A percentile compares a stretch with the other conserved stretches of the same genome.
These are phyloP conservation scores for Eulemur macaco DNA, from an alignment of 2,113 vertebrate genomes.

Conservation along the genomic window DNA sequence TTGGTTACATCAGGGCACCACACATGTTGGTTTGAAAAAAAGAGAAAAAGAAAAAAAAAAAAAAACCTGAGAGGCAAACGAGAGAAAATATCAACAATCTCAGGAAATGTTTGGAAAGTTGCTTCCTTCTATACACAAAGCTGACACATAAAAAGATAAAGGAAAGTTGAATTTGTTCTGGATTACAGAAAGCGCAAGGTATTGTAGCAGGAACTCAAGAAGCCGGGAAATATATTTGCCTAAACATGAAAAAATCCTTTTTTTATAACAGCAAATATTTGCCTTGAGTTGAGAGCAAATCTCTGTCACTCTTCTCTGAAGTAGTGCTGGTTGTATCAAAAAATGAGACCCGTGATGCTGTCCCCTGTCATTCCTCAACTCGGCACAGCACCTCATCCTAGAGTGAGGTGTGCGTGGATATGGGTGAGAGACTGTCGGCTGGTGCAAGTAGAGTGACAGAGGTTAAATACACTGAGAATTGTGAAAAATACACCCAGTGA, in stretches of 20 bases:
- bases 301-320: slow-evolving; percentile 1
- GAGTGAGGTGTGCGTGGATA: neutral
- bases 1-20: slow-evolving; percentile 1
- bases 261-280: slow-evolving; percentile 64
- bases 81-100: slow-evolving; percentile 1
- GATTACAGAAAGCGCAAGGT: slow-evolving; percentile 49
- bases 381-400: neutral
- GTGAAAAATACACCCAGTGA: neutral
- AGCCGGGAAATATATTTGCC: slow-evolving; percentile 57
- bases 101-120: slow-evolving; percentile 53
- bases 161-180: slow-evolving; percentile 63
- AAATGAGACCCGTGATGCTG: slow-evolving; percentile 7
- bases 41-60: neutral
- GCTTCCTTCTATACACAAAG: slow-evolving; percentile 56
- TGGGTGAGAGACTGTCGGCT: accelerated
- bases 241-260: slow-evolving; percentile 58
- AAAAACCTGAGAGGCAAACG: neutral
- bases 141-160: slow-evolving; percentile 34
- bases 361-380: slow-evolving; percentile 26
- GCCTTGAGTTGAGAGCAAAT: slow-evolving; percentile 51
- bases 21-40: neutral
- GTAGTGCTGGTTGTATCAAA: neutral
- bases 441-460: neutral
- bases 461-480: neutral
- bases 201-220: slow-evolving; percentile 52